These are phyloP conservation scores for Petrocephalus sullivani DNA, from an alignment of 2,797 vertebrate genomes.

Conservation along the genomic window DNA sequence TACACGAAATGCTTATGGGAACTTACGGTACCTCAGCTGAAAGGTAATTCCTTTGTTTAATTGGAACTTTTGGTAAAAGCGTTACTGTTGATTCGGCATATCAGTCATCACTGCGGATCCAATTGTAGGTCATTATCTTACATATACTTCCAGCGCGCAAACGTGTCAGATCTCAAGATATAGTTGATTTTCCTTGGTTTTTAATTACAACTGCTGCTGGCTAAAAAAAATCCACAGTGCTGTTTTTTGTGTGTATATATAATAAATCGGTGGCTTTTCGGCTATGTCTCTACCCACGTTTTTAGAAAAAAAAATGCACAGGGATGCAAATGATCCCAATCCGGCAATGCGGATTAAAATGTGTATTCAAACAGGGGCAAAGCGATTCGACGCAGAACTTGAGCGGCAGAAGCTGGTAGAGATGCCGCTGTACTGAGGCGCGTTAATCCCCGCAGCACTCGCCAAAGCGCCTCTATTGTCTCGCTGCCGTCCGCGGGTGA, in stretches of 20 bases:
- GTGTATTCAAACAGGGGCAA: neutral
- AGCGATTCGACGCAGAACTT: neutral
- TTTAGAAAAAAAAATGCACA: neutral
- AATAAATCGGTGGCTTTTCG: neutral
- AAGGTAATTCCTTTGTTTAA: slow-evolving; percentile 58
- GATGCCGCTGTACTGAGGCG: neutral
- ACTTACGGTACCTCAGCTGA: slow-evolving; percentile 60
- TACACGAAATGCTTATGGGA: slow-evolving; percentile 83
- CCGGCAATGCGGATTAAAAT: neutral
- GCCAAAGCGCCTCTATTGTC: neutral
- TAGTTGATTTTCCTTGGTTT: neutral
- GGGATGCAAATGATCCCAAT: neutral
- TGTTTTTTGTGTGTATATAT: neutral
- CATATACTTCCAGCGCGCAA: neutral
- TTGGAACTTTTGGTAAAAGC: slow-evolving; percentile 9
- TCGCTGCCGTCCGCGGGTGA: neutral
- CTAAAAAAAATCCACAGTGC: neutral
- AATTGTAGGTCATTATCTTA: neutral
- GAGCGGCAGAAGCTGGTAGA: neutral
- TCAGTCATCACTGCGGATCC: neutral
- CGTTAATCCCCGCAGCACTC: neutral
- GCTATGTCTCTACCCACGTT: neutral
- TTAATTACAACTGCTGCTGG: neutral
- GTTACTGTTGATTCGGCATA: neutral
- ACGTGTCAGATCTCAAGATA: neutral